phyloP scores from a whole-genome alignment of 2,888 invertebrate species.

The Callimorpha dominula region DNA sequence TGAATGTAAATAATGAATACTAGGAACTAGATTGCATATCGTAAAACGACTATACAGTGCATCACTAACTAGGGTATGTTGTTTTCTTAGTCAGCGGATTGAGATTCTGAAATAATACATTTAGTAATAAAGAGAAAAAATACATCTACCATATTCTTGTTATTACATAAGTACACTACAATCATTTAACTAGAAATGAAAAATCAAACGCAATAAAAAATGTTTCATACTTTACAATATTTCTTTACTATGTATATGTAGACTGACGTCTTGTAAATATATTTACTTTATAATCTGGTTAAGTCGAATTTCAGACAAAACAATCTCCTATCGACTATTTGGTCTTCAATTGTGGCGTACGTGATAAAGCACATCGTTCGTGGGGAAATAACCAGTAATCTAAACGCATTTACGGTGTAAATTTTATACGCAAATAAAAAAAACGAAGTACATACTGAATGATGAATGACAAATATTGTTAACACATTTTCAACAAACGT shows the following conservation, averaged over 20 bases:
- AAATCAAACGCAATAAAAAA: background rate
- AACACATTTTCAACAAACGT: slow-evolving; percentile 9
- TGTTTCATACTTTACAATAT: background rate
- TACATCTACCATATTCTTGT: background rate
- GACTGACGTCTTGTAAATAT: background rate
- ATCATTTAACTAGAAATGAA: background rate
- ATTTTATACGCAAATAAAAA: slow-evolving; percentile 10
- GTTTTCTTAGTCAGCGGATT: background rate
- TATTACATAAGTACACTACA: background rate
- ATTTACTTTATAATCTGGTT: background rate
- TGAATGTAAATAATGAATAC: too few species aligned
- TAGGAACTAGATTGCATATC: background rate
- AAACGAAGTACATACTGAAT: slow-evolving; percentile 4
- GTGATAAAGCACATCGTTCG: background rate
- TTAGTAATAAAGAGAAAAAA: background rate
- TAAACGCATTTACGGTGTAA: slow-evolving; percentile 1
- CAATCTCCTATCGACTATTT: background rate
- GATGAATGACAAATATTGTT: slow-evolving; percentile 13
- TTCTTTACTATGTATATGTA: too few species aligned
- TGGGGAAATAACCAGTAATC: slow-evolving; percentile 4
- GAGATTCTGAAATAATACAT: background rate
- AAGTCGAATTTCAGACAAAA: background rate
- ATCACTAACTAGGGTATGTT: background rate
- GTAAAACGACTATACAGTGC: background rate
- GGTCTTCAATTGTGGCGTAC: background rate